A percentile compares a stretch with the other conserved stretches of the same genome.
Evolutionary conservation across 2,888 invertebrate genomes (phyloP).

Genomic region (Endomychus coccineus): DNA sequence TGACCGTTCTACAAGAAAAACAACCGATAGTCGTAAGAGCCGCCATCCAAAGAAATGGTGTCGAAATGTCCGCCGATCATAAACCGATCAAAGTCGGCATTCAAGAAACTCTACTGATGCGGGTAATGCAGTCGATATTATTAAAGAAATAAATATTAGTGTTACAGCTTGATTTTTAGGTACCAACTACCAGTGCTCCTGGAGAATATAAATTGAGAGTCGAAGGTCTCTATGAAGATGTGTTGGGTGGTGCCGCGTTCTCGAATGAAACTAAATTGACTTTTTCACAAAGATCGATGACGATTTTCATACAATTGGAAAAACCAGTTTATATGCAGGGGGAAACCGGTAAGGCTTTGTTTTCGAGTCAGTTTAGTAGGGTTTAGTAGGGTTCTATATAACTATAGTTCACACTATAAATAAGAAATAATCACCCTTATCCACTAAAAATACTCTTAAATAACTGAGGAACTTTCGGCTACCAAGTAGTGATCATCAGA

Average conservation of each 20-base stretch:
- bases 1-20: conserved; percentile 71
- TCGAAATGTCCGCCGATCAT: conserved; percentile 77
- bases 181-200: conserved; percentile 74
- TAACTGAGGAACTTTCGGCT: no score
- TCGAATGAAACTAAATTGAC: conserved; percentile 76
- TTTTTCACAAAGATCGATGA: conserved; percentile 87
- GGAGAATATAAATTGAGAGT: conserved; percentile 71
- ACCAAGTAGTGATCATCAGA: no score
- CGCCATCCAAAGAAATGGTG: conserved; percentile 82
- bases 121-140: no score
- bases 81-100: conserved; percentile 79
- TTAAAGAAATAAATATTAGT: no score
- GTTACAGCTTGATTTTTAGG: conserved; percentile 45
- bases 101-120: conserved; percentile 83
- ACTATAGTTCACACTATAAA: no score
- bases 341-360: conserved; percentile 71
- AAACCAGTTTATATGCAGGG: conserved; percentile 93
- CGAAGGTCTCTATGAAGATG: conserved; percentile 56
- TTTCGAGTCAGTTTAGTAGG: no score
- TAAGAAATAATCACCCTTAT: no score
- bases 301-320: conserved; percentile 91
- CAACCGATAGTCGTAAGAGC: conserved; percentile 78
- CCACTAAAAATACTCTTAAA: no score
- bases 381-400: no score
- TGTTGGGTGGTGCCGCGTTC: conserved; percentile 82